Evolutionary conservation across 2,888 invertebrate species (phyloP).

Genomic region (Meta bourneti): DNA sequence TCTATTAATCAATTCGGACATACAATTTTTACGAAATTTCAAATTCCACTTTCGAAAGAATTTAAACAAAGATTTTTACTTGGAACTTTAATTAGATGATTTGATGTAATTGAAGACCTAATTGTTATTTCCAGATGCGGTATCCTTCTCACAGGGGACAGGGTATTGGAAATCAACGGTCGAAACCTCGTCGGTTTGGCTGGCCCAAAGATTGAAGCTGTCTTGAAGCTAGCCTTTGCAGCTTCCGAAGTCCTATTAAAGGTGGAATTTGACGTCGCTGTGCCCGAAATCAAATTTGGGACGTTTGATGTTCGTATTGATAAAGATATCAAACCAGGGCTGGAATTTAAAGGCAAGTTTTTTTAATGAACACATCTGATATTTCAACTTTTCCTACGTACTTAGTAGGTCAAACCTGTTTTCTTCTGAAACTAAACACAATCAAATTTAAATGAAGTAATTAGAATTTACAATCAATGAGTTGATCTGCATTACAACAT

Average conservation of each 20-base stretch:
- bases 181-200: background rate
- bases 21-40: too few relatives aligned
- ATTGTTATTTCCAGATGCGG: conserved; percentile 17
- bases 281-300: conserved; percentile 4
- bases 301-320: conserved; percentile 34
- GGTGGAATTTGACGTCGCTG: conserved; percentile 47
- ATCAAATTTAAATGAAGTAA: too few relatives aligned
- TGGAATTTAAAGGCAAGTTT: conserved; percentile 30
- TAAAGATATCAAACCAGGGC: conserved; percentile 25
- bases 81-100: too few relatives aligned
- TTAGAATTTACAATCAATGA: too few relatives aligned
- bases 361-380: background rate
- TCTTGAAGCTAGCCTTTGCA: background rate
- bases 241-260: conserved; percentile 4
- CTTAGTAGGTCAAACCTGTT: too few relatives aligned
- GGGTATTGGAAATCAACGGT: conserved; percentile 37
- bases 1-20: too few relatives aligned
- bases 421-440: too few relatives aligned
- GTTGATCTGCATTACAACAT: too few relatives aligned
- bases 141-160: conserved; percentile 30
- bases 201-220: background rate
- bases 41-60: too few relatives aligned
- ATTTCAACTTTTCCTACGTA: too few relatives aligned
- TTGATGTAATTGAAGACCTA: too few relatives aligned
- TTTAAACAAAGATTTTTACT: too few relatives aligned